Percentiles rank a stretch among this genome's conserved stretches.
Conservation (phyloP, 2,888 invertebrate species). For the Eristalis intricaria region DNA sequence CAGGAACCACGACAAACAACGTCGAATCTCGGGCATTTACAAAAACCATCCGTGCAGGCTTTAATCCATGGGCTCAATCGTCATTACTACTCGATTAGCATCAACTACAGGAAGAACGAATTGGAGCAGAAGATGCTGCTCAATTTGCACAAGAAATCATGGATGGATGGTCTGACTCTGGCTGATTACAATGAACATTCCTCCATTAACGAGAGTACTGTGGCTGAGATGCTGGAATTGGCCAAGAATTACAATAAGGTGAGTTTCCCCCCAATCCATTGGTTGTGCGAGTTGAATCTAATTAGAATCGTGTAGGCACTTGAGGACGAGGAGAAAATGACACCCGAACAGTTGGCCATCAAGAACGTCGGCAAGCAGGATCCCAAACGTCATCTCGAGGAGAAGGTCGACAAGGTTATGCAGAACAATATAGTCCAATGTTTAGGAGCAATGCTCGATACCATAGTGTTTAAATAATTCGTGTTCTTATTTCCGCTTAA, state of each 20-base stretch:
- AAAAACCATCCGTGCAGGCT: conserved; percentile 99
- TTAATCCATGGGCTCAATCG: conserved; percentile 99
- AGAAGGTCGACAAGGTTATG: conserved; percentile 98
- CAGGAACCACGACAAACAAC: conserved; percentile 99
- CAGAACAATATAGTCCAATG: conserved; percentile 98
- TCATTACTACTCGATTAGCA: conserved; percentile 99
- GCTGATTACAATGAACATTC: conserved; percentile 97
- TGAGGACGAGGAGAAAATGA: conserved; percentile 99
- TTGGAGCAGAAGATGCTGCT: conserved; percentile 99
- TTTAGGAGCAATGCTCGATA: conserved; percentile 97
- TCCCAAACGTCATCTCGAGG: conserved; percentile 99
- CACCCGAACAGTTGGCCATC: conserved; percentile 98
- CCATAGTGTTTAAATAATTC: conserved; percentile 92
- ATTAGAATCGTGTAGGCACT: conserved; percentile 84
- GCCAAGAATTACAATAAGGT: conserved; percentile 98
- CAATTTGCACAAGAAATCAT: conserved; percentile 99
- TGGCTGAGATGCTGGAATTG: conserved; percentile 97
- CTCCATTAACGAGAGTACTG: conserved; percentile 95
- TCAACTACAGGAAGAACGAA: conserved; percentile 99
- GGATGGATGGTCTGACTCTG: conserved; percentile 97
- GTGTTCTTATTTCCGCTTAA: conserved; percentile 50
- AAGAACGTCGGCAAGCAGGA: conserved; percentile 99
- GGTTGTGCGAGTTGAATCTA: background rate
- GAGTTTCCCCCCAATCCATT: conserved; percentile 74
- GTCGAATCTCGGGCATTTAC: conserved; percentile 98